These are phyloP conservation scores for Eupeodes latifasciatus DNA, from an alignment of 2,888 invertebrate species.

Conservation along the genomic window DNA sequence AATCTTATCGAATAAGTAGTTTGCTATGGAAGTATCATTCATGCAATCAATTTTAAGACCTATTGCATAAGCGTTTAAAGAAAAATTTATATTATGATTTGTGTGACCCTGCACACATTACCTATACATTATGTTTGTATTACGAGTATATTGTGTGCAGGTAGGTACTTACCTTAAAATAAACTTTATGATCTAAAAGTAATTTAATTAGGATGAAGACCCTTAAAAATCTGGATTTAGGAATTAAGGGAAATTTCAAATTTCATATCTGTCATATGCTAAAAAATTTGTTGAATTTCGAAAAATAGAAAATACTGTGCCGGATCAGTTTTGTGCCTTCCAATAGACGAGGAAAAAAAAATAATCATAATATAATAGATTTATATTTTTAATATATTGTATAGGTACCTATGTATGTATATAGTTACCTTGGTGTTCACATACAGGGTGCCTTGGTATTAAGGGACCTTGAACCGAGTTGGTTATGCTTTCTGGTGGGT, in stretches of 20 bases:
- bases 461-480: conserved; percentile 13
- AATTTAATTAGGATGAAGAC: background rate
- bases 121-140: no score
- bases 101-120: background rate
- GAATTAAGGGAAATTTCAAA: background rate
- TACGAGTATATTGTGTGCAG: no score
- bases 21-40: no score
- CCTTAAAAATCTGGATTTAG: background rate
- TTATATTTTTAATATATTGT: background rate
- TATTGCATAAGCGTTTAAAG: conserved; percentile 7
- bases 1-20: no score
- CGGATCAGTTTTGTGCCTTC: background rate
- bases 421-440: background rate
- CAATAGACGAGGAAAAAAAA: background rate
- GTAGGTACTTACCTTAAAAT: background rate
- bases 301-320: background rate
- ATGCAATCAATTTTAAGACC: background rate
- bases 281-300: background rate
- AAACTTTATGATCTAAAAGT: background rate
- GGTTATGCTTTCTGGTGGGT: conserved; percentile 18
- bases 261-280: conserved; percentile 1
- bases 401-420: background rate
- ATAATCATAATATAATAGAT: conserved; percentile 2
- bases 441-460: conserved; percentile 17
- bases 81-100: background rate